These are phyloP conservation scores for Glyptemys insculpta DNA, from an alignment of 2,797 vertebrate genomes.

Conservation along the genomic window DNA sequence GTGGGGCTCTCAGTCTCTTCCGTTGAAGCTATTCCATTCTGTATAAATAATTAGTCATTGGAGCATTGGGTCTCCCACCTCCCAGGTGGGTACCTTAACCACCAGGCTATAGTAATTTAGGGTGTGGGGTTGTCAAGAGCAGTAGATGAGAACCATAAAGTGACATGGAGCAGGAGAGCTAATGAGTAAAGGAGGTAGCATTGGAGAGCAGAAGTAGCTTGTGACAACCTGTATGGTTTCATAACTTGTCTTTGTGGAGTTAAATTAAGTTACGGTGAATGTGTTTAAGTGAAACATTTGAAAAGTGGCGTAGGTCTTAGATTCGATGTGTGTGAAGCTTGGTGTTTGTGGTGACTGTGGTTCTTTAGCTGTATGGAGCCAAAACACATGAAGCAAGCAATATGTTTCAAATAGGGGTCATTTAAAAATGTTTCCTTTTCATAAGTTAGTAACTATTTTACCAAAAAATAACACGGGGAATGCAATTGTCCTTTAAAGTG, in stretches of 20 bases:
- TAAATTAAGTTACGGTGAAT: background rate
- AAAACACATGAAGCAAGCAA: background rate
- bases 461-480: background rate
- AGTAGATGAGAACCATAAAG: background rate
- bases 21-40: no score
- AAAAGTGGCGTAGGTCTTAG: background rate
- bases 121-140: background rate
- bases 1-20: no score
- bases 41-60: no score
- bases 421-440: background rate
- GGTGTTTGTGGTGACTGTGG: background rate
- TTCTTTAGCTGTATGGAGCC: background rate
- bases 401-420: background rate
- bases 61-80: no score
- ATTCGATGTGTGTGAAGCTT: background rate
- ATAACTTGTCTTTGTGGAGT: background rate
- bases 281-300: background rate
- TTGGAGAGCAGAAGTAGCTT: background rate
- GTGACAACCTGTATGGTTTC: background rate
- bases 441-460: background rate
- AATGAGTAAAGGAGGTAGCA: background rate
- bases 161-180: background rate
- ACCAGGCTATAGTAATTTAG: background rate
- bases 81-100: no score
- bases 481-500: background rate